Base-by-base conservation (phyloP, 2,113 vertebrate species). In the Varanus salvator region DNA sequence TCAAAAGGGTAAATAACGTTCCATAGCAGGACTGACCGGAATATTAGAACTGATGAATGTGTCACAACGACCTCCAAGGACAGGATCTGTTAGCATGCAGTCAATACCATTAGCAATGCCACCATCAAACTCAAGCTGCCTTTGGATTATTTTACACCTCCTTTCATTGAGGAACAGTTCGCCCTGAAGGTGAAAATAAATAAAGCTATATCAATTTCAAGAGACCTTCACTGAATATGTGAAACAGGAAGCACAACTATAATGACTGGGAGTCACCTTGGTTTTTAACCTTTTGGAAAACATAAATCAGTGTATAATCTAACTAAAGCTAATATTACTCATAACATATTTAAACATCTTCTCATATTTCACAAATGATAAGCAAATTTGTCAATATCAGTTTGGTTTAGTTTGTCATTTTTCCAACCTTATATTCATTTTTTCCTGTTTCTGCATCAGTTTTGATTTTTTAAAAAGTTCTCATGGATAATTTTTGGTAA, bases 41-140 rank as follows among this genome's bases (percentile, higher is more conserved):
- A 98, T 38, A 5, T 97, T 95, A 23, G 97, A 6, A 0, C 91
- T 93, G 2, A 94, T 84, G n/a, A 97, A 97, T 27, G 86, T 94
- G 89, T 99, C 98, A 7, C 99, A 99, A 93, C 97, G 98, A 25
- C 98, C 98, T 0, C 98, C 99, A 0, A 99, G 94, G 75, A 97
- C 98, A 87, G 98, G 98, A 66, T 99, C 98, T 0, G 91, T 96
- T 94, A 99, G 96, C 85, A 99, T 94, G 93, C 99, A 99, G 97
- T 98, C 84, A 17, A 99, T 98, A 27, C 98, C 99, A 0, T 99
- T 99, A 69, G 98, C 98, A 0, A 99, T 88, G 0, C 99, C 99
- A 0, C 95, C 92, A 0, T 96, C 97, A 1, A 99, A 99, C 34
- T 96, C 23, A 8, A 99, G 96, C 89, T 98, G 97, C 85, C 98